Evolutionary conservation across 1,140 invertebrate genomes (phyloP).

Genomic region (Sesamia nonagrioides): DNA sequence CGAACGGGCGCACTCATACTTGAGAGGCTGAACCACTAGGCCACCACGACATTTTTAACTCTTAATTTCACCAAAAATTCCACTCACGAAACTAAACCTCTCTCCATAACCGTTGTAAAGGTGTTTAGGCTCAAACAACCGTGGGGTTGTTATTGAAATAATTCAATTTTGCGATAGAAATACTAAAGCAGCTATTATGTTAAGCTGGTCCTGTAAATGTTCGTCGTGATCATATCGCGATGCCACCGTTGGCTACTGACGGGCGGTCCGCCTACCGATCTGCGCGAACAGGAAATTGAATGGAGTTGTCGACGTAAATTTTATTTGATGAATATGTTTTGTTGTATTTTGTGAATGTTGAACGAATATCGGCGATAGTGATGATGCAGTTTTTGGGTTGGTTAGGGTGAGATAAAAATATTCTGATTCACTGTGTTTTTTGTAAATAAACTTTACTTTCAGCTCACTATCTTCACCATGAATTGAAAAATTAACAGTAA

Average conservation of each 20-base stretch:
- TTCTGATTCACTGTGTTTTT: background rate
- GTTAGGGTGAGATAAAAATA: conserved; percentile 1
- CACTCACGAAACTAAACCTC: background rate
- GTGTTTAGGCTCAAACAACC: conserved; percentile 12
- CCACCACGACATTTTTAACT: too few relatives aligned
- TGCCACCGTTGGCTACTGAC: conserved; percentile 66
- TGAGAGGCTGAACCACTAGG: too few relatives aligned
- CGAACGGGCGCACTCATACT: too few relatives aligned
- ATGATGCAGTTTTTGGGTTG: conserved; percentile 9
- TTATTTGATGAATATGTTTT: conserved; percentile 45
- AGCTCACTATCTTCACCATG: too few relatives aligned
- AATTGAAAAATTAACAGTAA: too few relatives aligned
- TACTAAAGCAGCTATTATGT: conserved; percentile 60
- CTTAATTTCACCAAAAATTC: background rate
- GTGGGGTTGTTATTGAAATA: conserved; percentile 47
- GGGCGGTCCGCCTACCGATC: conserved; percentile 65
- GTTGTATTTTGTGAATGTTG: conserved; percentile 29
- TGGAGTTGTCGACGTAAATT: conserved; percentile 46
- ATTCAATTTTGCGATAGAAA: conserved; percentile 67
- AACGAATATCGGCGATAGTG: background rate
- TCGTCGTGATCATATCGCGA: conserved; percentile 70
- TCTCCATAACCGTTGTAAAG: background rate
- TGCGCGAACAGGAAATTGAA: conserved; percentile 47
- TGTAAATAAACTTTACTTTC: too few relatives aligned
- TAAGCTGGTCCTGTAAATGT: conserved; percentile 60